These are phyloP conservation scores for Aplocera efformata DNA, from an alignment of 2,888 invertebrate genomes.

Conservation along the genomic window DNA sequence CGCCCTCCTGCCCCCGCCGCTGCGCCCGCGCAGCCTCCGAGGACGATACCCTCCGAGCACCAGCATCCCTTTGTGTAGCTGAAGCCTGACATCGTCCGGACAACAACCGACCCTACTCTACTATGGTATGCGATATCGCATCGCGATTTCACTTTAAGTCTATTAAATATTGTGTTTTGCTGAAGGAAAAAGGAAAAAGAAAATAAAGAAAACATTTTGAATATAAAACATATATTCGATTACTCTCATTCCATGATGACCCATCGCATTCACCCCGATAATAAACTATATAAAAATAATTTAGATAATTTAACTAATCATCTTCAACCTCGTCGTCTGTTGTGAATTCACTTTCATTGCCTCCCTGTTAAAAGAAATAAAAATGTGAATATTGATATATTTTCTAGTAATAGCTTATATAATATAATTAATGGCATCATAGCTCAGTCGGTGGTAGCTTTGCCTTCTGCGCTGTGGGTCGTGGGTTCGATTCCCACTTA, in stretches of 20 bases:
- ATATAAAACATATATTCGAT: constrained; percentile 75
- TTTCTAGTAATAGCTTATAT: no score
- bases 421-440: no score
- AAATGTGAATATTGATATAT: no score
- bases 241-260: constrained; percentile 55
- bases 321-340: constrained; percentile 84
- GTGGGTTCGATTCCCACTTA: no score
- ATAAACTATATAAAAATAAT: constrained; percentile 79
- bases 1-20: constrained; percentile 22
- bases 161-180: no score
- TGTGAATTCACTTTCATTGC: constrained; percentile 83
- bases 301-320: constrained; percentile 64
- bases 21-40: constrained; percentile 49
- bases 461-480: no score
- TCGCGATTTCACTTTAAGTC: neutral
- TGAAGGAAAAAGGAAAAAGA: constrained; percentile 19
- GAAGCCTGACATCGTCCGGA: constrained; percentile 17
- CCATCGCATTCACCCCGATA: constrained; percentile 54
- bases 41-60: constrained; percentile 63
- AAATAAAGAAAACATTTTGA: constrained; percentile 42
- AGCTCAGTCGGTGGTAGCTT: no score
- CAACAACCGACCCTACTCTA: constrained; percentile 17
- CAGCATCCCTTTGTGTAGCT: constrained; percentile 47
- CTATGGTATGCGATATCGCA: neutral
- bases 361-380: constrained; percentile 53